Evolutionary conservation across 2,113 vertebrate genomes (phyloP), one percentile per base, ranked within the genome.

Genomic region (Ageneiosus marmoratus): DNA sequence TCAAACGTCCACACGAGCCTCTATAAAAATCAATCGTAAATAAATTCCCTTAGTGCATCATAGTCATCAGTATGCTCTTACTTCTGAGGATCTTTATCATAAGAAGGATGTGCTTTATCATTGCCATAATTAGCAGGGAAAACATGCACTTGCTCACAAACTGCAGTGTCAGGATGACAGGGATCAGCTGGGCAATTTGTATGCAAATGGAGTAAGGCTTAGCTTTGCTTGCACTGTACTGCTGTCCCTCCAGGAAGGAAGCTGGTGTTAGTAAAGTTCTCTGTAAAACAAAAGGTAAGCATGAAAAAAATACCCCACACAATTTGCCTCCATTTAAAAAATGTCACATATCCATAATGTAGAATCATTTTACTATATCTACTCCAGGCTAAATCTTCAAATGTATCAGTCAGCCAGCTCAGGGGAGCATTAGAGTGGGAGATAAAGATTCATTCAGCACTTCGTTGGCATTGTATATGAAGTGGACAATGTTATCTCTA

Each of bases 151-250:
- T 80, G 60, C 80, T 62, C 62, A 74, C 81, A 83, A 78, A 75
- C 62, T 65, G 81, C 77, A 85, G 69, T 78, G 77, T 85, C 70
- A 65, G 55, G 46, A 74, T 85, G 81, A 77, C 86, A 81, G 84
- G 84, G 81, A 87, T 87, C 84, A 87, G 81, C 77, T 83, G 81
- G 80, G 44, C 84, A 87, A 87, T 87, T 85, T 83, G 77, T 85
- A 87, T 87, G 84, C 86, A 87, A 87, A 87, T 87, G 70, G 27
- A 56, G 69, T 77, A 50, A 77, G 72, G 80, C 63, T 83, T 80
- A 83, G 77, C 44, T 65, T 84, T 77, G 70, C 69, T 41, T 69
- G 81, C 69, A 81, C 79, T 81, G 53, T 70, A 79, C 72, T 83
- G 77, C 81, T 77, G 48, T 60, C 27, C 63, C 70, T 32, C n/a